A percentile compares a stretch with the other conserved stretches of the same genome.
These are phyloP conservation scores for Villa cingulata DNA, from an alignment of 2,888 invertebrate genomes.

Conservation along the genomic window DNA sequence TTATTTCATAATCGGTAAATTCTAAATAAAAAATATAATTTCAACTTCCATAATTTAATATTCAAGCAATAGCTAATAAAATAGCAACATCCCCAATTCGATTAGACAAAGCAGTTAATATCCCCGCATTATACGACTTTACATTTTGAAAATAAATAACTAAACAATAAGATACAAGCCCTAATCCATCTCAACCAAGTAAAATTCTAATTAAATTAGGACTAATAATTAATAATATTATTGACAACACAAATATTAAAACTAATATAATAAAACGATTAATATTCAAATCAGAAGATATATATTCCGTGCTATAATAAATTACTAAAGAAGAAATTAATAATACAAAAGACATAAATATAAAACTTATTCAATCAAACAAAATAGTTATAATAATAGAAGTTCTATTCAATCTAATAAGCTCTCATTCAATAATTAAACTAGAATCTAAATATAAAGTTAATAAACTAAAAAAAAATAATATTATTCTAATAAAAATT, in stretches of 20 bases:
- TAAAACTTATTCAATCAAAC: slow-evolving; percentile 49
- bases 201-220: slow-evolving; percentile 57
- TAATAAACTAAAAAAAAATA: slow-evolving; percentile 33
- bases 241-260: slow-evolving; percentile 51
- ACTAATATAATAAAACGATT: slow-evolving; percentile 52
- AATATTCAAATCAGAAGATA: slow-evolving; percentile 42
- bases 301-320: slow-evolving; percentile 51
- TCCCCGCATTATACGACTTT: slow-evolving; percentile 54
- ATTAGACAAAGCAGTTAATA: slow-evolving; percentile 58
- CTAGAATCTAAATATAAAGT: slow-evolving; percentile 38
- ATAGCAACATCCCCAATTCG: slow-evolving; percentile 59
- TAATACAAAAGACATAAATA: slow-evolving; percentile 50
- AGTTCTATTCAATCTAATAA: slow-evolving; percentile 40
- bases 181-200: slow-evolving; percentile 60
- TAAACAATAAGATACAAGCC: slow-evolving; percentile 60
- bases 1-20: slow-evolving; percentile 38
- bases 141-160: slow-evolving; percentile 41
- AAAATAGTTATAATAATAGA: slow-evolving; percentile 42
- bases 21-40: slow-evolving; percentile 42
- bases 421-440: slow-evolving; percentile 43
- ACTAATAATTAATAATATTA: slow-evolving; percentile 52
- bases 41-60: slow-evolving; percentile 42
- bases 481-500: slow-evolving; percentile 35
- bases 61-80: slow-evolving; percentile 45
- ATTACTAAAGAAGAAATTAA: slow-evolving; percentile 53